Evolutionary conservation across 1,140 invertebrate species (phyloP).

Genomic region (Drosophila pallidifrons): DNA sequence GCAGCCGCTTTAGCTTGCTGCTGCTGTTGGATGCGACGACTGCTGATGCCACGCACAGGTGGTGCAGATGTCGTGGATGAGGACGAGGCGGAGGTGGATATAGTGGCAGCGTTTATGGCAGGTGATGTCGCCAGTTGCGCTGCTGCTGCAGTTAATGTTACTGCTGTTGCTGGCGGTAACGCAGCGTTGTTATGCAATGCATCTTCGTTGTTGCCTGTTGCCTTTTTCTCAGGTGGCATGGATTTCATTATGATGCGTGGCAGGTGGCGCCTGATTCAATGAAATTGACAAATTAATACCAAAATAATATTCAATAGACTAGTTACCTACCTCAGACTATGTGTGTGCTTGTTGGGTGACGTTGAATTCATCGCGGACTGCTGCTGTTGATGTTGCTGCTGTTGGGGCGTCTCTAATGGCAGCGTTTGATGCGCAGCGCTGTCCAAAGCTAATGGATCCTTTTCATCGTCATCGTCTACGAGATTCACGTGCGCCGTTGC

Average conservation of each 20-base stretch:
- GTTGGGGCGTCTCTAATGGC: neutral
- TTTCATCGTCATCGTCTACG: constrained; percentile 79
- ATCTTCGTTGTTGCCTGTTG: constrained; percentile 63
- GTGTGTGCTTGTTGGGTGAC: constrained; percentile 75
- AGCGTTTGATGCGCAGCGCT: constrained; percentile 37
- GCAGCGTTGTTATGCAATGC: constrained; percentile 23
- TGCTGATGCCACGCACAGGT: constrained; percentile 69
- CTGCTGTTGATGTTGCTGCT: constrained; percentile 27
- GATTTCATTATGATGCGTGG: constrained; percentile 84
- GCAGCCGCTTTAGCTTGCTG: constrained; percentile 77
- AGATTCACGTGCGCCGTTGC: constrained; percentile 76
- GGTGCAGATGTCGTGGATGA: constrained; percentile 31
- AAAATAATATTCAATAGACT: neutral
- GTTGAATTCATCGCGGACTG: constrained; percentile 17
- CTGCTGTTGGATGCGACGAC: constrained; percentile 79
- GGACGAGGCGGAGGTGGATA: neutral
- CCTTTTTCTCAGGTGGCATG: constrained; percentile 82
- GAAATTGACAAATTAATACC: neutral
- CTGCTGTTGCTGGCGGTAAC: constrained; percentile 9
- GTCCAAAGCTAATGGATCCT: constrained; percentile 80
- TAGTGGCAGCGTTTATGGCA: constrained; percentile 1
- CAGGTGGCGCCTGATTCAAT: constrained; percentile 71
- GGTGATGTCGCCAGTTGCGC: constrained; percentile 24
- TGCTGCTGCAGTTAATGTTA: constrained; percentile 7
- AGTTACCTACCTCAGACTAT: constrained; percentile 73